phyloP scores from a whole-genome alignment of 2,113 vertebrate genomes.

The Neoarius graeffei region DNA sequence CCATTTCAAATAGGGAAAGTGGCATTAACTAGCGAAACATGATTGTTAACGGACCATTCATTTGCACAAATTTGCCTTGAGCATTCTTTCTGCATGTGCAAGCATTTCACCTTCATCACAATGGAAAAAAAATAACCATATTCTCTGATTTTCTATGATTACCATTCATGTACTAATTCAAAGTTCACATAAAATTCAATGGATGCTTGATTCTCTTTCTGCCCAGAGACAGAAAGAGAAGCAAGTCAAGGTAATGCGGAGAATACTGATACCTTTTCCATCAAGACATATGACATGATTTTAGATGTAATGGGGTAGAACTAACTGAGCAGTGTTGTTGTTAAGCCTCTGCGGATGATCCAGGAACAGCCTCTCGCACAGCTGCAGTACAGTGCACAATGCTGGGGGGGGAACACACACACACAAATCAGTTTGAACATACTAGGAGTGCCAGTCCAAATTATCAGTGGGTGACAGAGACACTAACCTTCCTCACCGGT shows the following conservation, averaged over 20 bases:
- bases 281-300: not conserved
- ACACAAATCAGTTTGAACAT: not conserved
- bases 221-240: not conserved
- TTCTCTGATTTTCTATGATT: not conserved
- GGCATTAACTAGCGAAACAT: not conserved
- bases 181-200: not conserved
- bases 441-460: not conserved
- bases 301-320: slow-evolving; percentile 46
- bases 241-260: not conserved
- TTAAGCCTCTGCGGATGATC: slow-evolving; percentile 85
- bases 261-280: not conserved
- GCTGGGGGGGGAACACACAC: slow-evolving; percentile 54
- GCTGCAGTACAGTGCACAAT: slow-evolving; percentile 80
- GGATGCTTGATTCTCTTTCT: not conserved
- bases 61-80: not conserved
- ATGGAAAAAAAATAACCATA: not conserved
- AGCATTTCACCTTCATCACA: not conserved
- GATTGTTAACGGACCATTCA: not conserved
- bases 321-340: slow-evolving; percentile 87
- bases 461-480: no score
- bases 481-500: slow-evolving; percentile 88
- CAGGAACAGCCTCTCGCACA: slow-evolving; percentile 89
- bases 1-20: no score
- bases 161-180: not conserved
- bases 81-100: not conserved